Evolutionary conservation across 2,113 vertebrate species (phyloP), one percentile per base, ranked within the genome.

Genomic region (Chaetura pelagica): DNA sequence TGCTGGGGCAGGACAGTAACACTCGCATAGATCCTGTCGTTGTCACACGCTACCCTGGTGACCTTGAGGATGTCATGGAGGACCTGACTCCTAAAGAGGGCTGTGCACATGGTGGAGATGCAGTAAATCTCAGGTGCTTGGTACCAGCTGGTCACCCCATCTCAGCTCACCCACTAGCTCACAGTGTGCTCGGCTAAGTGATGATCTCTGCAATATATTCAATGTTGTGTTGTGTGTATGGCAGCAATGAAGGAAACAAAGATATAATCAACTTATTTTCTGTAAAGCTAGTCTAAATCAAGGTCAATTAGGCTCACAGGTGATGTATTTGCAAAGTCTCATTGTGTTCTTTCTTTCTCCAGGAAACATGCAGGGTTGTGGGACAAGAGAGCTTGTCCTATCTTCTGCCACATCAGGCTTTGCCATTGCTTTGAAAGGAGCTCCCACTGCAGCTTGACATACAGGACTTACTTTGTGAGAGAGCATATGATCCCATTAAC

Each of bases 291-390:
- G 30, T 20, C 16, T 62, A 51, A 86, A 42, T 52, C 15, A 59
- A 72, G 59, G 51, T 80, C 32, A 67, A 0, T 69, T 73, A 21
- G 23, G 44, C 71, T 94, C 58, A 74, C 42, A 63, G 57, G 64
- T 72, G 51, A 10, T 51, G 48, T 29, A 74, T 86, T 80, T 86
- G 64, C 72, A 63, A 58, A 73, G 42, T 19, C 51, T 63, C 62
- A 7, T 29, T 52, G 35, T 61, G 24, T 14, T 59, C 20, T 42
- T 5, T 12, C 40, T 12, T 35, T 55, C 26, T 7, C 15, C 12
- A 75, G 61, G 64, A 84, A 40, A 29, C 0, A 0, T 35, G n/a
- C 5, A 1, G 30, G 68, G 17, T 42, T 5, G 4, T 21, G 21
- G 63, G 77, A 23, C 7, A 67, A 63, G 21, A 83, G 27, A 58